Conservation (phyloP, 2,113 vertebrate species). For the Lepisosteus oculatus region DNA sequence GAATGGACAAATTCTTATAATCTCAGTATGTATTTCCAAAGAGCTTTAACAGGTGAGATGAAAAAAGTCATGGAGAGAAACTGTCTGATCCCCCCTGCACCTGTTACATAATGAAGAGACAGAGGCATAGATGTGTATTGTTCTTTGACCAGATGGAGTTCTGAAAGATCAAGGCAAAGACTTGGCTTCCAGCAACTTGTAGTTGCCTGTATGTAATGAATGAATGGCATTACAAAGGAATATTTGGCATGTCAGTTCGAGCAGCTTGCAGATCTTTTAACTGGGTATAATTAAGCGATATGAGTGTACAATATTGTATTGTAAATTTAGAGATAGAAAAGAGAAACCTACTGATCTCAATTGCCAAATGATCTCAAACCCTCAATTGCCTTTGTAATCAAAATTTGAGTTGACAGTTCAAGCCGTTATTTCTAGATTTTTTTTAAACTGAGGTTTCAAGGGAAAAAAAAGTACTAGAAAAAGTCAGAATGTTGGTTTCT, state of each 20-base stretch:
- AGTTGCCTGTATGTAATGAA: neutral
- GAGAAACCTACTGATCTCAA: neutral
- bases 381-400: neutral
- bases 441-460: too few species aligned
- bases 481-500: too few species aligned
- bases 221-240: neutral
- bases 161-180: neutral
- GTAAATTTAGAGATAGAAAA: neutral
- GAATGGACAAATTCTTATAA: slow-evolving; percentile 51
- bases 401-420: neutral
- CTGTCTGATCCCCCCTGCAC: neutral
- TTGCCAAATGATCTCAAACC: neutral
- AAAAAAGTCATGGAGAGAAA: slow-evolving; percentile 15
- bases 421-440: too few species aligned
- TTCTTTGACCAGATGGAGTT: slow-evolving; percentile 7
- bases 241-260: neutral
- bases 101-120: slow-evolving; percentile 5
- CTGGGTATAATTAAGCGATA: neutral
- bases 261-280: neutral
- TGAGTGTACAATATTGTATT: neutral
- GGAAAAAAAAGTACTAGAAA: too few species aligned
- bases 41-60: slow-evolving; percentile 54
- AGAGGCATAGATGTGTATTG: neutral
- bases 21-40: slow-evolving; percentile 54
- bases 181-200: too few species aligned